Evolutionary conservation across 2,888 invertebrate genomes (phyloP).

Genomic region (Nomada hirtipes): DNA sequence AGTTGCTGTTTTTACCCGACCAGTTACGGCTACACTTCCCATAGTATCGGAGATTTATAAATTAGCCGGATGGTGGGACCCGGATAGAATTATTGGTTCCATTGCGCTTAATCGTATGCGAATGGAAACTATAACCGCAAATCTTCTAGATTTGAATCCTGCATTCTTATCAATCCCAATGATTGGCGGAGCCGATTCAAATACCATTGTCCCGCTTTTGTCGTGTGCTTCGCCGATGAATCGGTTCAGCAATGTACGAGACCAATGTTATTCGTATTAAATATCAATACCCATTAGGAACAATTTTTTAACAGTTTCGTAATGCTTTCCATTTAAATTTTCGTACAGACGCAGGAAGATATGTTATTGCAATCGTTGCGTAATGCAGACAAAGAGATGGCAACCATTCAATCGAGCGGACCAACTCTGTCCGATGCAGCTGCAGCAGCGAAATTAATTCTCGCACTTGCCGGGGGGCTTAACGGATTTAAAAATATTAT

Average conservation of each 20-base stretch:
- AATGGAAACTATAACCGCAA: constrained; percentile 75
- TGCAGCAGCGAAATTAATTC: constrained; percentile 76
- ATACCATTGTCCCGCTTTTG: constrained; percentile 77
- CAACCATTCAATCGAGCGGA: constrained; percentile 54
- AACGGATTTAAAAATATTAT: constrained; percentile 69
- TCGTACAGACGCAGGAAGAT: constrained; percentile 70
- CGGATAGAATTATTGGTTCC: constrained; percentile 78
- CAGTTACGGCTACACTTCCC: constrained; percentile 78
- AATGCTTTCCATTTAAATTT: not conserved
- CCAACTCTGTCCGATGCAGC: constrained; percentile 73
- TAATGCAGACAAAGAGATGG: constrained; percentile 70
- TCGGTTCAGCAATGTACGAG: constrained; percentile 70
- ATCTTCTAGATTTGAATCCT: constrained; percentile 75
- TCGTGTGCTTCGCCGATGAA: constrained; percentile 73
- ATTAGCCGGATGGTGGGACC: constrained; percentile 72
- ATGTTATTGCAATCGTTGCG: constrained; percentile 70
- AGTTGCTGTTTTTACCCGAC: constrained; percentile 76
- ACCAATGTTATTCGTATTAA: not conserved
- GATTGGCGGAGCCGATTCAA: constrained; percentile 78
- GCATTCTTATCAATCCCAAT: constrained; percentile 76
- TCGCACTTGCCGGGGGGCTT: constrained; percentile 72
- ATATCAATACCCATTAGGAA: not conserved
- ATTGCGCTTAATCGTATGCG: constrained; percentile 75
- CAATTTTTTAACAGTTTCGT: not conserved
- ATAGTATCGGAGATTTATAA: constrained; percentile 78